Evolutionary conservation across 2,888 invertebrate genomes (phyloP).

Genomic region (Synergus gifuensis): DNA sequence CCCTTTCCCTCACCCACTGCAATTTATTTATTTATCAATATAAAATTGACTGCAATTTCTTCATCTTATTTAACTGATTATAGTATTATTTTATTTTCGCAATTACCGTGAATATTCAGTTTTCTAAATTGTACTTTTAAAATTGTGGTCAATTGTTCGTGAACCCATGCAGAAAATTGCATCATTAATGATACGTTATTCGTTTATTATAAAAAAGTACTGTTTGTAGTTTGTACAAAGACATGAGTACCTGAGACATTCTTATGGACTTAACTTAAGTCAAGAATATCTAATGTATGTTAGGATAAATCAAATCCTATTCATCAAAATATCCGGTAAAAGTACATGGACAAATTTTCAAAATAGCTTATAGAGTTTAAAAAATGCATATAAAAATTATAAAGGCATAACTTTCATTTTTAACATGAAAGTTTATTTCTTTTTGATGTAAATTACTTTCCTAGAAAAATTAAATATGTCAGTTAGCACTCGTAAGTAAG

Average conservation of each 20-base stretch:
- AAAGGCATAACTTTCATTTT: too few species aligned
- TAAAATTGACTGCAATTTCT: conserved; percentile 35
- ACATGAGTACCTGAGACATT: not conserved
- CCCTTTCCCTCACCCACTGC: conserved; percentile 51
- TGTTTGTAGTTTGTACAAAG: not conserved
- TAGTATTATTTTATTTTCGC: conserved; percentile 42
- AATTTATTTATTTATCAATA: too few species aligned
- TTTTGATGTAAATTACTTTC: not conserved
- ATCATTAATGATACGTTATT: not conserved
- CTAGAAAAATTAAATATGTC: not conserved
- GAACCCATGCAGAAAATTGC: conserved; percentile 22
- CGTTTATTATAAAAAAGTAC: not conserved
- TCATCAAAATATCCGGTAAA: too few species aligned
- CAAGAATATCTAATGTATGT: too few species aligned
- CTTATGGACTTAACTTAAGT: too few species aligned
- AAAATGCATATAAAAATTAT: too few species aligned
- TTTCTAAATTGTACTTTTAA: conserved; percentile 1
- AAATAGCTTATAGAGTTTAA: too few species aligned
- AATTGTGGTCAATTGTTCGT: not conserved
- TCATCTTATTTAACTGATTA: conserved; percentile 40
- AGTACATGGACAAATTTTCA: too few species aligned
- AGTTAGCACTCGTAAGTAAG: not conserved
- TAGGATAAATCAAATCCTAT: too few species aligned
- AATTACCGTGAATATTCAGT: not conserved
- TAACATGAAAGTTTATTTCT: not conserved